phyloP scores from a whole-genome alignment of 2,797 vertebrate genomes.

The Acanthurus tractus region DNA sequence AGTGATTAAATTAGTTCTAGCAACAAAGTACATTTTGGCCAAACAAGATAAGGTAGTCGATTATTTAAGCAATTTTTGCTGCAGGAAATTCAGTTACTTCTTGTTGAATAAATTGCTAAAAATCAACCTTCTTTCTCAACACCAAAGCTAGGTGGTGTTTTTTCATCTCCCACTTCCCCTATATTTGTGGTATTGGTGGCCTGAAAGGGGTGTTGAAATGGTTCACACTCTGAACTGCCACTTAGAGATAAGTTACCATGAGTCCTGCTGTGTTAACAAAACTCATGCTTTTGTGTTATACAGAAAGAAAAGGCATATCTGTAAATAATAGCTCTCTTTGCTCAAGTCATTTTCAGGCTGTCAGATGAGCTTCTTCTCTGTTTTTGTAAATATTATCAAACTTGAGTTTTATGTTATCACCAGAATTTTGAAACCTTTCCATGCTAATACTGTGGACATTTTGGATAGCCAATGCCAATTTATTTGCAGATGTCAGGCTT shows the following conservation, averaged over 20 bases:
- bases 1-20: not conserved
- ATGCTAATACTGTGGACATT: not conserved
- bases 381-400: not conserved
- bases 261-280: conserved; percentile 20
- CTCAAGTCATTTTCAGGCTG: not conserved
- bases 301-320: conserved; percentile 23
- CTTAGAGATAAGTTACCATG: conserved; percentile 44
- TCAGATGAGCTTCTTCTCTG: not conserved
- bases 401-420: not conserved
- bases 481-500: not conserved
- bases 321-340: not conserved
- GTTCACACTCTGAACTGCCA: conserved; percentile 54
- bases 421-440: not conserved
- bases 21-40: not conserved
- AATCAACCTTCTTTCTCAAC: conserved; percentile 65
- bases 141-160: conserved; percentile 46
- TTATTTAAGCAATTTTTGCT: conserved; percentile 36
- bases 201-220: conserved; percentile 68
- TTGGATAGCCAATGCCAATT: not conserved
- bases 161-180: conserved; percentile 70
- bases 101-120: conserved; percentile 40
- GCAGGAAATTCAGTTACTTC: conserved; percentile 60
- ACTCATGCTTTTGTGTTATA: not conserved
- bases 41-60: not conserved
- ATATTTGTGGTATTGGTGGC: conserved; percentile 52